Conservation (phyloP, 2,797 vertebrate species). For the Alcedo atthis region DNA sequence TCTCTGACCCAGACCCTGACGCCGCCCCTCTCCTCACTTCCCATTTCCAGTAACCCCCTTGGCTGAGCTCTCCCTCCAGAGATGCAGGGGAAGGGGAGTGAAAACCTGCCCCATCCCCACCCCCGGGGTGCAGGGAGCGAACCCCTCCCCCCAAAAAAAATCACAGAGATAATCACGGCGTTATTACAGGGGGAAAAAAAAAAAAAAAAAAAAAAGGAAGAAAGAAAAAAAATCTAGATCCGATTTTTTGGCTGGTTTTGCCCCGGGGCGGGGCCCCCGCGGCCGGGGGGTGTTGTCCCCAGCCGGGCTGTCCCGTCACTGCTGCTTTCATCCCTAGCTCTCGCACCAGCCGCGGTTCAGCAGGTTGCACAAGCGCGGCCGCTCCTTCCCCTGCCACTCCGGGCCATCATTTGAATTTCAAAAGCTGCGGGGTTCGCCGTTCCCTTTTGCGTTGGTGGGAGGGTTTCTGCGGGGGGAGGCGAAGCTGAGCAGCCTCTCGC, state of each 20-base stretch:
- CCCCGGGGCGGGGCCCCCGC: not conserved
- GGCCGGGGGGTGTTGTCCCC: not conserved
- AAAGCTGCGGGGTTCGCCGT: not conserved
- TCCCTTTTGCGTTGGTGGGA: not conserved
- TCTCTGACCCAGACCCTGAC: not conserved
- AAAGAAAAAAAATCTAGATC: accelerated
- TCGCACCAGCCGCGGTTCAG: not conserved
- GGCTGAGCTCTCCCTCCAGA: not conserved
- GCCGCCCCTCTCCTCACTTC: slow-evolving; percentile 21
- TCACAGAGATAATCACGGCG: not conserved
- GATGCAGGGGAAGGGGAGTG: not conserved
- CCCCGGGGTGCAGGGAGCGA: accelerated
- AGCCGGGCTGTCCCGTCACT: accelerated
- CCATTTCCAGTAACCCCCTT: not conserved
- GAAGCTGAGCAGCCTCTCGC: not conserved
- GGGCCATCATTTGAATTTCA: not conserved
- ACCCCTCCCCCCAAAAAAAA: not conserved
- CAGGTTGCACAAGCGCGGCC: not conserved
- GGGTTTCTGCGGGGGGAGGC: accelerated
- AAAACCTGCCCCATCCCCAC: not conserved
- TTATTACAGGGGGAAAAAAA: not conserved
- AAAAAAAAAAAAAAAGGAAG: not conserved
- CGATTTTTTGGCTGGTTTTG: not conserved
- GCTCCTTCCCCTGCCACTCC: not conserved
- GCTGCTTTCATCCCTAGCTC: not conserved